These are phyloP conservation scores for Anastrepha ludens DNA, from an alignment of 1,140 invertebrate species.

Conservation along the genomic window DNA sequence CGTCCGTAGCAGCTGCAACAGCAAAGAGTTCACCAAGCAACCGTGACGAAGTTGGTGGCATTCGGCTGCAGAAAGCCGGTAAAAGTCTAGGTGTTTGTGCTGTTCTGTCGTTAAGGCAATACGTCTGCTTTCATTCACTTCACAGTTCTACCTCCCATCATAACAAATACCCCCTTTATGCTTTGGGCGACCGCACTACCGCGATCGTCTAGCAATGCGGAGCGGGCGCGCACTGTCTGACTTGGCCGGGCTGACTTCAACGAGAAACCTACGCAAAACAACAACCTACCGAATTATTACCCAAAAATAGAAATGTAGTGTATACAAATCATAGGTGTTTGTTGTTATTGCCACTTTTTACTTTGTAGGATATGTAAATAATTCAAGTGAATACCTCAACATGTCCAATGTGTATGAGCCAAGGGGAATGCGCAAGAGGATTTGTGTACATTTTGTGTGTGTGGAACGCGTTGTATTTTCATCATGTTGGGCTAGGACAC, in stretches of 20 bases:
- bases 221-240: neutral
- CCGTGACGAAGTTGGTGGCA: conserved; percentile 8
- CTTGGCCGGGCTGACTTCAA: neutral
- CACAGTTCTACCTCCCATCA: neutral
- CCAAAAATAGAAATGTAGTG: conserved; percentile 21
- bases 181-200: neutral
- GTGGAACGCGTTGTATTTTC: neutral
- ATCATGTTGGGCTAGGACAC: neutral
- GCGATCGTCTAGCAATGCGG: neutral
- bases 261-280: neutral
- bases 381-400: conserved; percentile 11
- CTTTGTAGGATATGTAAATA: conserved; percentile 23
- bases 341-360: neutral
- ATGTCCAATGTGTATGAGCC: neutral
- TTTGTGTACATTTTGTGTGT: neutral
- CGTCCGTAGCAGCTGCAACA: conserved; percentile 20
- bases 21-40: neutral
- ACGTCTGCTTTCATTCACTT: conserved; percentile 1
- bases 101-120: neutral
- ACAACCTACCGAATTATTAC: conserved; percentile 36
- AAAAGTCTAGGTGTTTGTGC: neutral
- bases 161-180: conserved; percentile 1
- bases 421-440: neutral
- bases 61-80: neutral
- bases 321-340: neutral